Percentiles rank a stretch among this genome's conserved stretches.
Conservation (phyloP, 2,113 vertebrate species). For the Alaudala cheleensis region DNA sequence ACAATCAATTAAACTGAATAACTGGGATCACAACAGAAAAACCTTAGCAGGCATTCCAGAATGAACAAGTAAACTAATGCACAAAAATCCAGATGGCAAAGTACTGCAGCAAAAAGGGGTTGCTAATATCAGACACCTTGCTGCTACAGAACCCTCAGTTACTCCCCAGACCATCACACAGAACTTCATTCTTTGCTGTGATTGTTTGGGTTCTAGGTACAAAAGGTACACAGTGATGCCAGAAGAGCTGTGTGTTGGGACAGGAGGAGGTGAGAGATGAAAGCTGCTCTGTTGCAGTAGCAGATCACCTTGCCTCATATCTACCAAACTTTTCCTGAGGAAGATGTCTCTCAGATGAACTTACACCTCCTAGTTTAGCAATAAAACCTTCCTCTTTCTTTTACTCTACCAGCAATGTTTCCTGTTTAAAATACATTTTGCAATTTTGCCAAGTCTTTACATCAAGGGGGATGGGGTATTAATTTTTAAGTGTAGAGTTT, state of each 20-base stretch:
- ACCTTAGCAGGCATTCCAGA: neutral
- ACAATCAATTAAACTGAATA: neutral
- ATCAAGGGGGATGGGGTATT: neutral
- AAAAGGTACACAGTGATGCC: neutral
- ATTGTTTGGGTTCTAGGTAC: neutral
- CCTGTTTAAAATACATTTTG: slow-evolving; percentile 22
- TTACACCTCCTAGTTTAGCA: slow-evolving; percentile 57
- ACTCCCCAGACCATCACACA: neutral
- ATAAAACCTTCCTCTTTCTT: slow-evolving; percentile 46
- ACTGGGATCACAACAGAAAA: neutral
- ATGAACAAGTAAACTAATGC: neutral
- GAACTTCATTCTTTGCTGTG: neutral
- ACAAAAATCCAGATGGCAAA: neutral
- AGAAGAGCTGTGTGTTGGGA: neutral
- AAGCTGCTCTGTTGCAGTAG: neutral
- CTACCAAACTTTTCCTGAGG: slow-evolving; percentile 23
- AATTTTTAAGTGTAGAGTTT: neutral
- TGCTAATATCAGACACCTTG: neutral
- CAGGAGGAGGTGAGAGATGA: neutral
- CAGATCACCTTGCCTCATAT: slow-evolving; percentile 40
- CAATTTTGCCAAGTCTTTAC: neutral
- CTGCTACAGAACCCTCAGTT: neutral
- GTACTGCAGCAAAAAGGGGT: neutral
- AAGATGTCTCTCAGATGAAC: slow-evolving; percentile 20
- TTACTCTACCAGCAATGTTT: neutral